Evolutionary conservation across 2,888 invertebrate species (phyloP).

Genomic region (Silvanus unidentatus): DNA sequence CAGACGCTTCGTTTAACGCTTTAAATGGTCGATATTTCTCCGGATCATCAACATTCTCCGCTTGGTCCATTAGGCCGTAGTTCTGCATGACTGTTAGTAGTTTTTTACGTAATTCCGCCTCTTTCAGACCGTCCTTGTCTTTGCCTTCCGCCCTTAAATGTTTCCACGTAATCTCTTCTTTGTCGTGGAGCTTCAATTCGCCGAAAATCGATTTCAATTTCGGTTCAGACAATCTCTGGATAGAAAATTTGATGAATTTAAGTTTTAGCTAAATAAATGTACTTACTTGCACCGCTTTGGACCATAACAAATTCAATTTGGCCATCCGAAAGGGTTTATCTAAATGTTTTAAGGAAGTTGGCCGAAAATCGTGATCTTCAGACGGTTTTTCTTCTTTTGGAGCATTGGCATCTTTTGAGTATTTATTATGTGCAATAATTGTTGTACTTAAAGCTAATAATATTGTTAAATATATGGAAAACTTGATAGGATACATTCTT

Average conservation of each 20-base stretch:
- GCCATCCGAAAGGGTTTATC: conserved; percentile 86
- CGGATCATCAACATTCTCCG: conserved; percentile 61
- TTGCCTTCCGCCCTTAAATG: conserved; percentile 73
- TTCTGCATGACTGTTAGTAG: conserved; percentile 75
- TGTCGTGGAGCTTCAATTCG: conserved; percentile 87
- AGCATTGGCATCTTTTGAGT: conserved; percentile 56
- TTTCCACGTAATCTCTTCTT: conserved; percentile 82
- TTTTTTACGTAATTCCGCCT: conserved; percentile 72
- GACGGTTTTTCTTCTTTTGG: conserved; percentile 40
- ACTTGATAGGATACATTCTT: too few relatives aligned
- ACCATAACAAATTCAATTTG: conserved; percentile 84
- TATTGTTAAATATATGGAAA: too few relatives aligned
- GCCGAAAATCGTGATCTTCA: conserved; percentile 34
- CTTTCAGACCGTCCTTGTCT: conserved; percentile 81
- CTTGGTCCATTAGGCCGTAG: conserved; percentile 75
- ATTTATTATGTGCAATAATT: conserved; percentile 52
- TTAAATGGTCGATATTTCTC: conserved; percentile 54
- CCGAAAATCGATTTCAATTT: conserved; percentile 82
- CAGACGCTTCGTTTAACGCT: conserved; percentile 46
- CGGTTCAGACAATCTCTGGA: conserved; percentile 72
- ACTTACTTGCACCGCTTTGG: conserved; percentile 81
- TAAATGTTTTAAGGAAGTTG: conserved; percentile 57
- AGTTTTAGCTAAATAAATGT: background rate
- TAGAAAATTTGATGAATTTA: conserved; percentile 11
- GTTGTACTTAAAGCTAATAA: too few relatives aligned